A percentile compares a stretch with the other conserved stretches of the same genome.
Conservation (phyloP, 2,888 invertebrate genomes). For the Papilio gigon region DNA sequence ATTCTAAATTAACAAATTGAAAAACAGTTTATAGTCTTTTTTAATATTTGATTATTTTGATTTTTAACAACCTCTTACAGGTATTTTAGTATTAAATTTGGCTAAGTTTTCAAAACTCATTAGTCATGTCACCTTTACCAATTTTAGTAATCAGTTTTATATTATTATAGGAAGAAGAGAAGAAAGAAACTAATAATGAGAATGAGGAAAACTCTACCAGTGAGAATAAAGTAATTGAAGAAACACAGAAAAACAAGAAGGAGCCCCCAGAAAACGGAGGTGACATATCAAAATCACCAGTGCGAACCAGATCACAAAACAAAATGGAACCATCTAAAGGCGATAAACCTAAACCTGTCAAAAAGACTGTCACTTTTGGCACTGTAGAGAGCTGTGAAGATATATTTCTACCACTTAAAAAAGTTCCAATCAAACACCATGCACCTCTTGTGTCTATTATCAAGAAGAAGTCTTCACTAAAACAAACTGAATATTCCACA, state of each 20-base stretch:
- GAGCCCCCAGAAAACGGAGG: constrained; percentile 57
- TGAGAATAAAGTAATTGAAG: constrained; percentile 61
- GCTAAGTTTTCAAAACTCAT: background rate
- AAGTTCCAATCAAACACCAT: constrained; percentile 82
- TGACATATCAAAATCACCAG: constrained; percentile 71
- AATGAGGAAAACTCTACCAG: constrained; percentile 61
- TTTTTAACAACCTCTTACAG: too few species aligned
- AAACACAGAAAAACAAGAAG: constrained; percentile 53
- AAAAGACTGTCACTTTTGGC: constrained; percentile 85
- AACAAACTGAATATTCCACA: constrained; percentile 81
- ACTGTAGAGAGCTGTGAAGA: constrained; percentile 85
- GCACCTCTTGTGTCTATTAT: constrained; percentile 84
- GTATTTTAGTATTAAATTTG: too few species aligned
- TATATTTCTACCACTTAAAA: constrained; percentile 80
- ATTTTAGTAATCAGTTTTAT: constrained; percentile 7
- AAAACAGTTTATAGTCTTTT: background rate
- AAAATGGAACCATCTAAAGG: constrained; percentile 76
- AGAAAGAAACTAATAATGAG: constrained; percentile 77
- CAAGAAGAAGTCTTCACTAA: constrained; percentile 83
- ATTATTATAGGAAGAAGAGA: constrained; percentile 77
- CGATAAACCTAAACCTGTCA: constrained; percentile 78
- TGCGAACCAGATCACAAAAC: constrained; percentile 77
- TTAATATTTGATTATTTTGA: too few species aligned
- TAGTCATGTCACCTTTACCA: background rate
- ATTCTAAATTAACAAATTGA: background rate